A percentile compares a stretch with the other conserved stretches of the same genome.
These are phyloP conservation scores for Notothenia rossii DNA, from an alignment of 2,113 vertebrate species.

Conservation along the genomic window DNA sequence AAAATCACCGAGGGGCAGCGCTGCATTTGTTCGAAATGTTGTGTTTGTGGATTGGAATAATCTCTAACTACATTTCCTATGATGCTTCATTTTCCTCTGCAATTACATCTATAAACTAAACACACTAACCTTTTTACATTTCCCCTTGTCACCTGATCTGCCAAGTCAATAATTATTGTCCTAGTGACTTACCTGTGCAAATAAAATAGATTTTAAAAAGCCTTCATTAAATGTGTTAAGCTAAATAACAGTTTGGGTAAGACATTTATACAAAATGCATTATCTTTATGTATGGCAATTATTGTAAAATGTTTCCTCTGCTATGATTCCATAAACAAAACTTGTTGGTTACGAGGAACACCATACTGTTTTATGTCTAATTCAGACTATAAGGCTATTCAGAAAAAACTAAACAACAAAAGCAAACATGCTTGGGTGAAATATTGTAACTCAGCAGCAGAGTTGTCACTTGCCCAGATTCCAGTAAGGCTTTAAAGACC, in stretches of 20 bases:
- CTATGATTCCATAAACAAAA: not conserved
- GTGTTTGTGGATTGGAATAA: not conserved
- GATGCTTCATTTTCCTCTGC: not conserved
- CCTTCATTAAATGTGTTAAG: not conserved
- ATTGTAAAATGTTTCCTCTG: not conserved
- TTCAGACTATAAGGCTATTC: not conserved
- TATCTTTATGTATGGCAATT: not conserved
- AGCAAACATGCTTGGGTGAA: not conserved
- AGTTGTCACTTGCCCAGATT: not conserved
- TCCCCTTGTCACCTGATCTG: not conserved
- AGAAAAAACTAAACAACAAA: not conserved
- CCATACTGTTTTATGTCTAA: not conserved
- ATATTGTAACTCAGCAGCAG: not conserved
- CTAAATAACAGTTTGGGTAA: not conserved
- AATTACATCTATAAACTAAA: not conserved
- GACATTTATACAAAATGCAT: not conserved
- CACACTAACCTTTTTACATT: not conserved
- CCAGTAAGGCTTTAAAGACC: conserved; percentile 3
- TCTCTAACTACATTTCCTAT: not conserved
- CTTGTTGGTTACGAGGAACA: not conserved
- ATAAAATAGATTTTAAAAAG: not conserved
- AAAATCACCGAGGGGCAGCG: not conserved
- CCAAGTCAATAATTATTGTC: not conserved
- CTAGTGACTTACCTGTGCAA: not conserved
- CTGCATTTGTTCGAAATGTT: not conserved